Percentiles rank a stretch among this genome's conserved stretches.
phyloP scores from a whole-genome alignment of 2,113 vertebrate species.

The Callionymus lyra region DNA sequence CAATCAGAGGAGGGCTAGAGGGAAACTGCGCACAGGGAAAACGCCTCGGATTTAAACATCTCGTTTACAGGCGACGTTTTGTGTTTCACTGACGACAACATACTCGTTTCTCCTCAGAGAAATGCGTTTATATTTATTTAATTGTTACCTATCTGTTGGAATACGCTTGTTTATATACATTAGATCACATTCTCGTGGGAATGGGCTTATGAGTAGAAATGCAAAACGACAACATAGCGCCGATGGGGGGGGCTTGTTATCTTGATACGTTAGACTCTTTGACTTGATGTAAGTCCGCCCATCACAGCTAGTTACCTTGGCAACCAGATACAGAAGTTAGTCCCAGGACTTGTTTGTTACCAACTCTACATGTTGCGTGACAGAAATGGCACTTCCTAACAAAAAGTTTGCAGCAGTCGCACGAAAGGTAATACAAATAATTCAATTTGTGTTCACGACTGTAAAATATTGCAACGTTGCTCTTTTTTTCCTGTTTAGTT shows the following conservation, averaged over 20 bases:
- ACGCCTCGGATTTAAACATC: not conserved
- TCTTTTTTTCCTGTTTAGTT: not conserved
- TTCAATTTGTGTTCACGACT: too few relatives aligned
- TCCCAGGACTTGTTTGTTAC: too few relatives aligned
- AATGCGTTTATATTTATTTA: too few relatives aligned
- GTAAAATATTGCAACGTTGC: not conserved
- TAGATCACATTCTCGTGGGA: too few relatives aligned
- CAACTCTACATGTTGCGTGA: too few relatives aligned
- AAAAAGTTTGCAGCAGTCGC: slow-evolving; percentile 1
- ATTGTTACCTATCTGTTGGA: too few relatives aligned
- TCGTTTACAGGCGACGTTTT: not conserved
- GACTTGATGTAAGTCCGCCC: not conserved
- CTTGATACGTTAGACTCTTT: slow-evolving; percentile 1
- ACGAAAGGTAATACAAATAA: slow-evolving; percentile 25
- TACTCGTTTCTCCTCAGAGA: too few relatives aligned
- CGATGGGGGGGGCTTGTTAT: not conserved
- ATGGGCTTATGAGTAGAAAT: too few relatives aligned
- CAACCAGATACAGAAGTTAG: slow-evolving; percentile 26
- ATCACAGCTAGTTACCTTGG: slow-evolving; percentile 25
- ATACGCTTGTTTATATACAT: too few relatives aligned
- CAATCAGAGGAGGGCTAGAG: slow-evolving; percentile 35
- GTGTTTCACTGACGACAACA: too few relatives aligned
- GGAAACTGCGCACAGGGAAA: slow-evolving; percentile 11
- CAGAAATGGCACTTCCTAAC: slow-evolving; percentile 11
- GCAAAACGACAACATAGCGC: too few relatives aligned